Percentiles rank a stretch among this genome's conserved stretches.
These are phyloP conservation scores for Agapornis roseicollis DNA, from an alignment of 2,113 vertebrate genomes.

Conservation along the genomic window DNA sequence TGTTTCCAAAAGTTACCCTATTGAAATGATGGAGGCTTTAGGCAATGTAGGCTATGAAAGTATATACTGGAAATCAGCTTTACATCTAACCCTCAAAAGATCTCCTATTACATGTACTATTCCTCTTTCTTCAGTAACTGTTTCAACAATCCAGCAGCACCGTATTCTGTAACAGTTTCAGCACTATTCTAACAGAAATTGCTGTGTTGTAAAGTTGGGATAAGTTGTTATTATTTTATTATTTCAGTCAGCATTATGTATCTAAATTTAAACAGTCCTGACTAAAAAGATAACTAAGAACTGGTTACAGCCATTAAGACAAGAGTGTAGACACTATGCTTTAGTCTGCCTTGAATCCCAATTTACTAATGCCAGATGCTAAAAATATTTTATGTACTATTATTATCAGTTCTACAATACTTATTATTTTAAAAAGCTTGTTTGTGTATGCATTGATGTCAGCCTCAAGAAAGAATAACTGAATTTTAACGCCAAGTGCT, in stretches of 20 bases:
- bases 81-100: background rate
- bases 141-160: background rate
- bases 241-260: background rate
- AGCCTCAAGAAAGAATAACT: background rate
- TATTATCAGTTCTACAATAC: background rate
- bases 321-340: background rate
- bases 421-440: background rate
- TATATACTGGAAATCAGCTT: background rate
- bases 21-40: background rate
- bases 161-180: background rate
- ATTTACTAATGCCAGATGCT: background rate
- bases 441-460: background rate
- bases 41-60: background rate
- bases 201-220: background rate
- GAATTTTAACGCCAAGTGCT: background rate
- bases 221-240: background rate
- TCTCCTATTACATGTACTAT: background rate
- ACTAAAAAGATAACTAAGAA: background rate
- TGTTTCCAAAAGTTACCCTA: background rate
- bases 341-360: background rate
- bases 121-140: background rate
- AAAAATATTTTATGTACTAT: background rate
- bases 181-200: background rate
- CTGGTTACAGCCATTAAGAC: background rate
- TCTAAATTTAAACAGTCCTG: background rate